These are phyloP conservation scores for Pseudochirops cupreus DNA, from an alignment of 2,797 vertebrate species.

Conservation along the genomic window DNA sequence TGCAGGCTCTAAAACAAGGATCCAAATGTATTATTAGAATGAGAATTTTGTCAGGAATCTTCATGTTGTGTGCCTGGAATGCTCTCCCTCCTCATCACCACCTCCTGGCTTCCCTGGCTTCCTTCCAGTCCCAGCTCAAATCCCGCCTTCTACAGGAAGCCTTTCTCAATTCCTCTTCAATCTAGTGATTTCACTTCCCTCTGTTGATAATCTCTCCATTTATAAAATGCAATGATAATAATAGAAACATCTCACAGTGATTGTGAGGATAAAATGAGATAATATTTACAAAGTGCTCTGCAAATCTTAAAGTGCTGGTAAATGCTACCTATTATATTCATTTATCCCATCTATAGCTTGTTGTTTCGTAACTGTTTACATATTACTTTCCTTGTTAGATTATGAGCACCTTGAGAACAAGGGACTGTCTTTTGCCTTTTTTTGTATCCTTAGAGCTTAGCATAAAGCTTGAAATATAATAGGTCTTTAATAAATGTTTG, in stretches of 20 bases:
- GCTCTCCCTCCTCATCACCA: neutral
- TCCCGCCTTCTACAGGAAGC: neutral
- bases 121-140: neutral
- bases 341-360: neutral
- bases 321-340: neutral
- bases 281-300: neutral
- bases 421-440: neutral
- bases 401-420: neutral
- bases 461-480: neutral
- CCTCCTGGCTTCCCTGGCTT: neutral
- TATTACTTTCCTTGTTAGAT: neutral
- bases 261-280: neutral
- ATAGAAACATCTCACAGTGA: neutral
- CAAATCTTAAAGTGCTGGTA: neutral
- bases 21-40: neutral
- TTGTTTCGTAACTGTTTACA: neutral
- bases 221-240: neutral
- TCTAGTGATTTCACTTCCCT: neutral
- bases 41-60: neutral
- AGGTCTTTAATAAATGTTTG: neutral
- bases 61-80: neutral
- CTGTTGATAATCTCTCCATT: neutral
- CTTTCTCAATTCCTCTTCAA: neutral
- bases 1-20: rapidly evolving
- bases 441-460: neutral